Evolutionary conservation across 2,113 vertebrate species (phyloP).

Genomic region (Mystacornis crossleyi): DNA sequence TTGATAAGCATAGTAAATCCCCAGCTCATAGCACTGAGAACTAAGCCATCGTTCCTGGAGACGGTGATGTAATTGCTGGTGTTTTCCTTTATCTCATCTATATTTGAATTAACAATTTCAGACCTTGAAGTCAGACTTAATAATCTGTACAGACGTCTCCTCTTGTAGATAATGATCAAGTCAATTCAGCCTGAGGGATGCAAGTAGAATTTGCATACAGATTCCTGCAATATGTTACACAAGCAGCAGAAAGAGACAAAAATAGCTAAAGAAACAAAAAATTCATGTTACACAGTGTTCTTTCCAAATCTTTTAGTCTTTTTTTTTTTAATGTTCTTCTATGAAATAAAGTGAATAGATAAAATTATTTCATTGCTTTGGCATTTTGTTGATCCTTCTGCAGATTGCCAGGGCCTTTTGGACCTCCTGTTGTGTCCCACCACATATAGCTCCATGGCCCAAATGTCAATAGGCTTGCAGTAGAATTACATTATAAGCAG

Average conservation of each 20-base stretch:
- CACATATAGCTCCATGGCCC: rapidly evolving
- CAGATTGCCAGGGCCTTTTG: not conserved
- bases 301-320: not conserved
- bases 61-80: not conserved
- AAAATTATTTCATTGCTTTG: not conserved
- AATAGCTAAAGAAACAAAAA: not conserved
- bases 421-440: not conserved
- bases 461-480: not conserved
- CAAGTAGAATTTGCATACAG: not conserved
- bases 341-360: not conserved
- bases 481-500: not conserved
- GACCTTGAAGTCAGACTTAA: not conserved
- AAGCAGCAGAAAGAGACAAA: not conserved
- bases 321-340: not conserved
- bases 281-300: not conserved
- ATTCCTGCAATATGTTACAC: not conserved
- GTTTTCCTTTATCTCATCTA: not conserved
- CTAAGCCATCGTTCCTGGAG: not conserved
- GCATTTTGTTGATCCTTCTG: not conserved
- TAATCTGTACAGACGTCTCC: not conserved
- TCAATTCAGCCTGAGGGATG: not conserved
- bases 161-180: not conserved
- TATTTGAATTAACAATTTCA: not conserved
- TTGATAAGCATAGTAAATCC: not conserved
- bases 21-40: rapidly evolving